A percentile compares a stretch with the other conserved stretches of the same genome.
These are phyloP conservation scores for Remorina albescens DNA, from an alignment of 2,797 vertebrate genomes.

Conservation along the genomic window DNA sequence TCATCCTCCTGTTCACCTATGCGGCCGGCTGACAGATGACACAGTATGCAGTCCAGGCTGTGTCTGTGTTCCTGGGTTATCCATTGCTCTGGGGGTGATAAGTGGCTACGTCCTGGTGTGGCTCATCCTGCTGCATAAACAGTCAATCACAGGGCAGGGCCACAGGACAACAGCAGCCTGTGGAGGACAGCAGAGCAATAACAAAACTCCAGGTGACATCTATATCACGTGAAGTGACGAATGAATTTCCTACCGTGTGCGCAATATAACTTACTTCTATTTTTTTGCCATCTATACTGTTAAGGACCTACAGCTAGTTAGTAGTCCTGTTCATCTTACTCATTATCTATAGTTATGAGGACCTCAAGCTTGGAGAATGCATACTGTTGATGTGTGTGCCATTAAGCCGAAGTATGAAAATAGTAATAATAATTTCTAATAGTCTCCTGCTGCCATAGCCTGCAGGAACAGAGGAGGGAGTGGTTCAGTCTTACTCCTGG, in stretches of 20 bases:
- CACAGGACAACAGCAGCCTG: conserved; percentile 41
- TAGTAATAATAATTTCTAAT: conserved; percentile 6
- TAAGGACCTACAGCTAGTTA: background rate
- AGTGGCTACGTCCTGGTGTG: conserved; percentile 68
- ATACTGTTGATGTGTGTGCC: background rate
- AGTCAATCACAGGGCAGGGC: conserved; percentile 64
- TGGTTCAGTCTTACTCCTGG: background rate
- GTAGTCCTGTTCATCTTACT: background rate
- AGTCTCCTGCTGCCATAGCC: conserved; percentile 2
- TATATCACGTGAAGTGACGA: conserved; percentile 57
- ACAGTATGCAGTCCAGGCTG: conserved; percentile 62
- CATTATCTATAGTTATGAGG: background rate
- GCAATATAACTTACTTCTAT: background rate
- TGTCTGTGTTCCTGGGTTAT: conserved; percentile 69
- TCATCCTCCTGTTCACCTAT: conserved; percentile 66
- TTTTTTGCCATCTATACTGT: background rate
- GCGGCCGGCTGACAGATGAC: conserved; percentile 72
- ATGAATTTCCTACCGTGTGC: conserved; percentile 20
- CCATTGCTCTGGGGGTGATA: conserved; percentile 68
- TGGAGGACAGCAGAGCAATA: conserved; percentile 68
- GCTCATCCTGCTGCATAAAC: conserved; percentile 56
- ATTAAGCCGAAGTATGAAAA: background rate
- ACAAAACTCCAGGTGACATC: conserved; percentile 66
- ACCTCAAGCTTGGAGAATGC: background rate
- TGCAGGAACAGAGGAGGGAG: background rate